Evolutionary conservation across 2,888 invertebrate genomes (phyloP).

Genomic region (Oeneis ivallda): DNA sequence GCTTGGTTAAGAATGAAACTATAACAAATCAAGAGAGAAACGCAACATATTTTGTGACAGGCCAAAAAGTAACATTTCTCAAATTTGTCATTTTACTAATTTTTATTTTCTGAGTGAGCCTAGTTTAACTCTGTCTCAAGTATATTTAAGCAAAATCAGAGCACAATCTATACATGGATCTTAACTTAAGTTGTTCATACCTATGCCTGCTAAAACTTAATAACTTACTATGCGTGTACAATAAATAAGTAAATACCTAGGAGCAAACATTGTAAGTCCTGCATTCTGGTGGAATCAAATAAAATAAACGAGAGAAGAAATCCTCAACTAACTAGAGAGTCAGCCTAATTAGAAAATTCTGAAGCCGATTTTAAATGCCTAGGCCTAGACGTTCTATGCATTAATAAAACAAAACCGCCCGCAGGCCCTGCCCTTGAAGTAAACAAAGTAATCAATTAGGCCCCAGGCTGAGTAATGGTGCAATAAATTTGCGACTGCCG

Average conservation of each 20-base stretch:
- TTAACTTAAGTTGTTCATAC: not conserved
- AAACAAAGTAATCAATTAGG: slow-evolving; percentile 53
- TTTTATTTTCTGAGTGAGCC: too few relatives aligned
- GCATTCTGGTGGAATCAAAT: not conserved
- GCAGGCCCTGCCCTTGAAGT: slow-evolving; percentile 33
- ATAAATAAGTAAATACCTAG: slow-evolving; percentile 3
- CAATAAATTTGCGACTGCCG: slow-evolving; percentile 46
- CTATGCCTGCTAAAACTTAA: not conserved
- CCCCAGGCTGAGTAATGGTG: slow-evolving; percentile 45
- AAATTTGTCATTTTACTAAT: too few relatives aligned
- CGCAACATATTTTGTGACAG: not conserved
- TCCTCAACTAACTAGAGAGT: slow-evolving; percentile 1
- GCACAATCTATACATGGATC: too few relatives aligned
- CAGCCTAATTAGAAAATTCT: slow-evolving; percentile 20
- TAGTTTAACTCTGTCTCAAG: too few relatives aligned
- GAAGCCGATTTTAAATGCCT: slow-evolving; percentile 8
- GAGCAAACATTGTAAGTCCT: slow-evolving; percentile 1
- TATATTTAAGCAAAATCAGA: too few relatives aligned
- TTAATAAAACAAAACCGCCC: slow-evolving; percentile 31
- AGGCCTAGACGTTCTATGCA: slow-evolving; percentile 2
- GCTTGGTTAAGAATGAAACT: not conserved
- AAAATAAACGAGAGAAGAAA: not conserved
- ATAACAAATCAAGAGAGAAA: not conserved
- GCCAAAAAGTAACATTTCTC: too few relatives aligned
- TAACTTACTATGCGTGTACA: not conserved